phyloP scores from a whole-genome alignment of 2,888 invertebrate genomes.

The Camponotus fellah region DNA sequence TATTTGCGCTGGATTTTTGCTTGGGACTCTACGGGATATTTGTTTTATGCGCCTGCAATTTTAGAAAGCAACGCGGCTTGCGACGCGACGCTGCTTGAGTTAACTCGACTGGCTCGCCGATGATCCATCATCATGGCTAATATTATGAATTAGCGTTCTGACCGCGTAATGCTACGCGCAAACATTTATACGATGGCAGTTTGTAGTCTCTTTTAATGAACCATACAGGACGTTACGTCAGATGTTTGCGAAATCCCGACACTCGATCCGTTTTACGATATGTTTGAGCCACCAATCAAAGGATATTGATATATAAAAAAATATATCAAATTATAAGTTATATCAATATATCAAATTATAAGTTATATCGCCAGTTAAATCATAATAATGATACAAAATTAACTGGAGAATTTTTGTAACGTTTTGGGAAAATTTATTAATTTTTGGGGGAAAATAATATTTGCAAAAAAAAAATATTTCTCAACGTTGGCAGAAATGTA shows the following conservation, averaged over 20 bases:
- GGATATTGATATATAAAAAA: neutral
- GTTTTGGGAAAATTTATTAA: too few relatives aligned
- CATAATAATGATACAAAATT: too few relatives aligned
- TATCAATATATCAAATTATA: neutral
- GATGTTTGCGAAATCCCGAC: neutral
- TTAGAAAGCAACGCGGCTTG: constrained; percentile 11
- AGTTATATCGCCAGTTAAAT: neutral
- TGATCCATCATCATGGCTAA: constrained; percentile 41
- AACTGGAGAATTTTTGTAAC: too few relatives aligned
- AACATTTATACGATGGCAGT: constrained; percentile 38
- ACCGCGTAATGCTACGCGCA: constrained; percentile 12
- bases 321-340: neutral
- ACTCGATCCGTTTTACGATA: neutral
- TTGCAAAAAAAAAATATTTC: neutral
- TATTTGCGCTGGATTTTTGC: neutral
- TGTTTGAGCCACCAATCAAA: neutral
- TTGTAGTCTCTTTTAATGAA: constrained; percentile 12
- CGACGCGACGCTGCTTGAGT: constrained; percentile 9
- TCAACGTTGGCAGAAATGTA: neutral
- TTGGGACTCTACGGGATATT: neutral
- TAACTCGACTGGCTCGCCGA: constrained; percentile 36
- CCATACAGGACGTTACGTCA: constrained; percentile 14
- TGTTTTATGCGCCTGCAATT: neutral
- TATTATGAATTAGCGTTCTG: constrained; percentile 46
- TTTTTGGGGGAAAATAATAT: neutral